These are phyloP conservation scores for Ommatoiulus sabulosus DNA, from an alignment of 2,888 invertebrate species.

Conservation along the genomic window DNA sequence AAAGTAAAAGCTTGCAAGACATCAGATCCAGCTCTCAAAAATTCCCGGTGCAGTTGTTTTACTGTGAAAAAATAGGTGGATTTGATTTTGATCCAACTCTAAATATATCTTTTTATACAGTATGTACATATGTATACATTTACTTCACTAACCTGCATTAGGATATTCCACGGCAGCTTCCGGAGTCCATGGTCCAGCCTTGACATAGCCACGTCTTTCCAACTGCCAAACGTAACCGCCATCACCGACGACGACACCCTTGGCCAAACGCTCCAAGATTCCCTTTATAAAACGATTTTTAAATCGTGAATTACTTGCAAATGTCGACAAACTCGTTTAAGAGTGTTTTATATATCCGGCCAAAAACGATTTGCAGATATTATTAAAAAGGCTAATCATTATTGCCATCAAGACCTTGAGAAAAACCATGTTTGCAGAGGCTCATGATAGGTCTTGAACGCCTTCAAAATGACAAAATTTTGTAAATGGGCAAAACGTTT, in stretches of 20 bases:
- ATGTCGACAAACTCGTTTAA: not conserved
- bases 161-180: constrained; percentile 68
- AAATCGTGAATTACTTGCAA: not conserved
- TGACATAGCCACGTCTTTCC: constrained; percentile 69
- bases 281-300: constrained; percentile 52
- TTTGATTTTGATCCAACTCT: too few species aligned
- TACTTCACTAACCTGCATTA: constrained; percentile 64
- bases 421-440: not conserved
- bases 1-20: constrained; percentile 69
- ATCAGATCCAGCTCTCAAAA: constrained; percentile 67
- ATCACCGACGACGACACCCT: constrained; percentile 68
- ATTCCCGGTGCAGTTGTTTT: constrained; percentile 67
- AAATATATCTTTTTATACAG: too few species aligned
- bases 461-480: not conserved
- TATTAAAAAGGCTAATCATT: not conserved
- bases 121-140: too few species aligned
- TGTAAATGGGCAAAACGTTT: constrained; percentile 3
- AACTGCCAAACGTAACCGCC: constrained; percentile 69
- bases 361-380: too few species aligned
- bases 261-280: constrained; percentile 66
- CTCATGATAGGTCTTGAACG: not conserved
- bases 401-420: not conserved
- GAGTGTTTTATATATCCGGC: too few species aligned
- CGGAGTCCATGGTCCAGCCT: constrained; percentile 70
- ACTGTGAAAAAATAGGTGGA: constrained; percentile 64